Conservation (phyloP, 1,140 invertebrate species). For the Muscidifurax raptorellus region DNA sequence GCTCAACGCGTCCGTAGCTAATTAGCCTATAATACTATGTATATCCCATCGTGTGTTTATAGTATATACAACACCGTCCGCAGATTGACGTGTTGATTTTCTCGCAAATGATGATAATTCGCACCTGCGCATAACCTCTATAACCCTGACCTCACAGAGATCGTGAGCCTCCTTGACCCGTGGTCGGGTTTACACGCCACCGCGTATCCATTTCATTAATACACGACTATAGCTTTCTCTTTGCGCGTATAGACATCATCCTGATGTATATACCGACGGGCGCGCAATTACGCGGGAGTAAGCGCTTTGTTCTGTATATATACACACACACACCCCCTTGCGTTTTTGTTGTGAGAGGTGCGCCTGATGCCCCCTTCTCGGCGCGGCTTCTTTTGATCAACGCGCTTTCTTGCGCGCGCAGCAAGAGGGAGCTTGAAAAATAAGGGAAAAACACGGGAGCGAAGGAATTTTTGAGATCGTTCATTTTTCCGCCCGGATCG, state of each 20-base stretch:
- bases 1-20: too few relatives aligned
- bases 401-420: too few relatives aligned
- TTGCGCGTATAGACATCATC: too few relatives aligned
- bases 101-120: neutral
- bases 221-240: neutral
- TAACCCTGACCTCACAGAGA: neutral
- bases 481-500: neutral
- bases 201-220: conserved; percentile 15
- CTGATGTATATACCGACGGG: neutral
- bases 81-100: neutral
- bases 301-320: neutral
- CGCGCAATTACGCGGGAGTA: neutral
- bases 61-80: too few relatives aligned
- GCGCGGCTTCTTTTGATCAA: too few relatives aligned
- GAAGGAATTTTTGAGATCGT: neutral
- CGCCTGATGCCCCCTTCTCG: too few relatives aligned
- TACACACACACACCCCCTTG: too few relatives aligned
- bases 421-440: neutral
- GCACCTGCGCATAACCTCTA: neutral
- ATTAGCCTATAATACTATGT: too few relatives aligned
- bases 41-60: too few relatives aligned
- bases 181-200: neutral
- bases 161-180: neutral
- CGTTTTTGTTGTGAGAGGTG: too few relatives aligned
- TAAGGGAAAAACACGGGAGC: neutral